Evolutionary conservation across 2,797 vertebrate species (phyloP), one percentile per base, ranked within the genome.

Genomic region (Lutjanus argentimaculatus): DNA sequence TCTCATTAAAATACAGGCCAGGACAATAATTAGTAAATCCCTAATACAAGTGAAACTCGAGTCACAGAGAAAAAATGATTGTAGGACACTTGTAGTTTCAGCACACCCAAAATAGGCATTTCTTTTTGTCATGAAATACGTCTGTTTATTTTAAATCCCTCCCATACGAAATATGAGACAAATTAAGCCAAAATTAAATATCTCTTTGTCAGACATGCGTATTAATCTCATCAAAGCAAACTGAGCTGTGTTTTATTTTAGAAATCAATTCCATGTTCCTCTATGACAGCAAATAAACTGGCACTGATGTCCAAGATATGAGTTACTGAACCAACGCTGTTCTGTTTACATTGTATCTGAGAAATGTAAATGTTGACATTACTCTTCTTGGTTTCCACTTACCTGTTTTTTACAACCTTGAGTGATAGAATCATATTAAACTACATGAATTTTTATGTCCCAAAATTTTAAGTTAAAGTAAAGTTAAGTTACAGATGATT

Each of bases 161-260:
- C 45, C 4, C 14, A 13, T 52, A 45, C 17, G 43, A 58, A 75
- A 46, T 63, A 72, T n/a, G 30, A 21, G 21, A 30, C 5, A 52
- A 48, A 71, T 40, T 3, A 58, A 36, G 12, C 6, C 17, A 55
- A 57, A 70, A 57, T 67, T 45, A 22, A 40, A 16, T 7, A n/a
- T 51, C 4, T 66, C 10, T 56, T 11, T 25, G 6, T 66, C 2
- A 75, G 15, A 30, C 21, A 49, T 59, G 4, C 42, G n/a, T 19
- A 16, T 82, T 57, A 65, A 65, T 83, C 68, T 58, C 45, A 51
- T 45, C 51, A 42, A 51, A 69, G 46, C 52, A 79, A 84, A 53
- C 43, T 21, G n/a, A 66, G 22, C 55, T 30, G 71, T 3, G 16
- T 59, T 68, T 72, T 57, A 52, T 53, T 63, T 75, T 72, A 71